These are phyloP conservation scores for Thalassoma bifasciatum DNA, from an alignment of 2,113 vertebrate species.

Conservation along the genomic window DNA sequence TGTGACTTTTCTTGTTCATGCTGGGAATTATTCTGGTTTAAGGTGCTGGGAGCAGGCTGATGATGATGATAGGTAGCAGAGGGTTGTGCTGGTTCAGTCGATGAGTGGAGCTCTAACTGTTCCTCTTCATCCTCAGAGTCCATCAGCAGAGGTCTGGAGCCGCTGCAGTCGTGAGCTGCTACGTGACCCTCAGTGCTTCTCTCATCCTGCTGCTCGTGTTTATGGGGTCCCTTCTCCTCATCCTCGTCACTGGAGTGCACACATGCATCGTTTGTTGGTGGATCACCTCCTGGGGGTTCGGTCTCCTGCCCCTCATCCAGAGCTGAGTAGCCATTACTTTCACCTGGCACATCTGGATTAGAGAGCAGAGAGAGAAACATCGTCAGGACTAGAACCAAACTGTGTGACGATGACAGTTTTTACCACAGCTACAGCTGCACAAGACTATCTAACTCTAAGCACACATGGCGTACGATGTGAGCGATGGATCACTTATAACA, in stretches of 20 bases:
- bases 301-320: slow-evolving; percentile 63
- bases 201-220: slow-evolving; percentile 45
- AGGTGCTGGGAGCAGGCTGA: slow-evolving; percentile 26
- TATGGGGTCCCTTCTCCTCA: slow-evolving; percentile 75
- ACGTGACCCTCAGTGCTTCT: slow-evolving; percentile 80
- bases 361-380: slow-evolving; percentile 44
- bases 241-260: slow-evolving; percentile 96
- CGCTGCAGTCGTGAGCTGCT: slow-evolving; percentile 88
- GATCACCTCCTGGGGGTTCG: slow-evolving; percentile 34
- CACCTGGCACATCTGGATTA: slow-evolving; percentile 71
- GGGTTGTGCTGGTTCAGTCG: slow-evolving; percentile 27
- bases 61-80: slow-evolving; percentile 39
- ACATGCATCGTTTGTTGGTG: slow-evolving; percentile 74
- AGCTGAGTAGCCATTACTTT: slow-evolving; percentile 73
- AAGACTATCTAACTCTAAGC: slow-evolving; percentile 16
- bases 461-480: slow-evolving; percentile 10
- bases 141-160: slow-evolving; percentile 92
- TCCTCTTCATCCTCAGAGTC: slow-evolving; percentile 95
- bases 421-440: slow-evolving; percentile 9
- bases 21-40: slow-evolving; percentile 55
- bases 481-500: slow-evolving; percentile 8
- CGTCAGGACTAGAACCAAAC: slow-evolving; percentile 19
- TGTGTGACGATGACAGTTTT: neutral
- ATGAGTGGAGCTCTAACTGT: slow-evolving; percentile 29
- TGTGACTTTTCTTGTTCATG: slow-evolving; percentile 54